Conservation (phyloP, 1,140 invertebrate species). For the Bradysia coprophila region DNA sequence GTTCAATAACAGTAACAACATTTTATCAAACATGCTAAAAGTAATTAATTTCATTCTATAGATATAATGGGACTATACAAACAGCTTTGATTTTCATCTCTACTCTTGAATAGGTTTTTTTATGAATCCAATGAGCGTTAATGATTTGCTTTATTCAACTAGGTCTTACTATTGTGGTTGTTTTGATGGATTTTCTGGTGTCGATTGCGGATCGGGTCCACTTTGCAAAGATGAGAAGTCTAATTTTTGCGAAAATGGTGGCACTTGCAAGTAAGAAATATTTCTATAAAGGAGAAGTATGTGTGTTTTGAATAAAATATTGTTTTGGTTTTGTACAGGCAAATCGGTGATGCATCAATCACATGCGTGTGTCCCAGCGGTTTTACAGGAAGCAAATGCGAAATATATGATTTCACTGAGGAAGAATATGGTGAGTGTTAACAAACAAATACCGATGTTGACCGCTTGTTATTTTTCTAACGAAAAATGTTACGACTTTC, state of each 20-base stretch:
- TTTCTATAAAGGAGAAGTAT: no score
- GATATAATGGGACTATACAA: no score
- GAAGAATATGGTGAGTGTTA: conserved; percentile 7
- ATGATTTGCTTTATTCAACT: conserved; percentile 13
- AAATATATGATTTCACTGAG: conserved; percentile 31
- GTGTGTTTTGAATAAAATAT: no score
- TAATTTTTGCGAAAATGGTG: conserved; percentile 52
- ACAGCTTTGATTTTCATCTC: no score
- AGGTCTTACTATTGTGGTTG: conserved; percentile 48
- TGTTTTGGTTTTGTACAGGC: no score
- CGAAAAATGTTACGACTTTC: neutral
- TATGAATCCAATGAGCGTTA: no score
- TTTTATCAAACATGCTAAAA: no score
- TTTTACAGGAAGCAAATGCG: conserved; percentile 45
- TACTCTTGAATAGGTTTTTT: no score
- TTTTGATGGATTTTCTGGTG: conserved; percentile 50
- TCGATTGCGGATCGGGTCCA: conserved; percentile 49
- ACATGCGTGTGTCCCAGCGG: conserved; percentile 41
- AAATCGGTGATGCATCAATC: conserved; percentile 47
- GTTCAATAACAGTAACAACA: no score
- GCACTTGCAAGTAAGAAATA: conserved; percentile 61
- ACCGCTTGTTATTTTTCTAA: no score
- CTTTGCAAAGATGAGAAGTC: conserved; percentile 40
- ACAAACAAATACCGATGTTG: no score
- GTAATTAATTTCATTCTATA: no score